A percentile compares a stretch with the other conserved stretches of the same genome.
phyloP scores from a whole-genome alignment of 2,888 invertebrate species.

The Cremastinae sp. region DNA sequence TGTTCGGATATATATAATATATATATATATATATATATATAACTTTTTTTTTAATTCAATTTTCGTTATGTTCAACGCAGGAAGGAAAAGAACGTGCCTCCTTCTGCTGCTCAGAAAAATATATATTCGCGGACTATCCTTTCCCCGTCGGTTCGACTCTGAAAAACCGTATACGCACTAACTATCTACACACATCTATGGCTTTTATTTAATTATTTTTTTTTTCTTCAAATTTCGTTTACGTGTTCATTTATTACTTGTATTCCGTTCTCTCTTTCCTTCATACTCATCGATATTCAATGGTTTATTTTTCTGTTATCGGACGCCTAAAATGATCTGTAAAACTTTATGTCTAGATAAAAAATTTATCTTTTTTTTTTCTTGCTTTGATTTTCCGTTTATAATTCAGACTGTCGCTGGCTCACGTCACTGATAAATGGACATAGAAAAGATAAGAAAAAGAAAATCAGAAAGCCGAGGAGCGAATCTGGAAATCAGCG shows the following conservation, averaged over 20 bases:
- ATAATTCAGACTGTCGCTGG: slow-evolving; percentile 65
- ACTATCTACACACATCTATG: slow-evolving; percentile 68
- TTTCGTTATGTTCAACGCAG: slow-evolving; percentile 47
- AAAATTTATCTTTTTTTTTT: slow-evolving; percentile 60
- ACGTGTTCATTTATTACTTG: too few relatives aligned
- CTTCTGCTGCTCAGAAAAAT: slow-evolving; percentile 55
- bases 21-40: slow-evolving; percentile 37
- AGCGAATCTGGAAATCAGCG: slow-evolving; percentile 31
- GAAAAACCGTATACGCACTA: slow-evolving; percentile 65
- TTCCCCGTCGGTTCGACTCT: slow-evolving; percentile 62
- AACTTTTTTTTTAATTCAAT: slow-evolving; percentile 63
- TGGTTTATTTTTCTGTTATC: slow-evolving; percentile 43
- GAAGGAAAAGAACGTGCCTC: slow-evolving; percentile 38
- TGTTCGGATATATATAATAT: slow-evolving; percentile 28
- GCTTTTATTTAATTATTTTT: slow-evolving; percentile 50
- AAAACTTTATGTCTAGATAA: slow-evolving; percentile 64
- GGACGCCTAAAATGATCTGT: slow-evolving; percentile 69
- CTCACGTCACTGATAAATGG: slow-evolving; percentile 57
- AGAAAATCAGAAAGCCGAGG: slow-evolving; percentile 30
- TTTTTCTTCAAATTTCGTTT: background rate
- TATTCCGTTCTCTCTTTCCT: too few relatives aligned
- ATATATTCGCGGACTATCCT: slow-evolving; percentile 63
- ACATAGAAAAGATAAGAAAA: slow-evolving; percentile 32
- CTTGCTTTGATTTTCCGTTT: slow-evolving; percentile 67
- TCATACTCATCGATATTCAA: too few relatives aligned